Base-by-base conservation (phyloP, 2,113 vertebrate genomes). In the Chelonoidis abingdonii region DNA sequence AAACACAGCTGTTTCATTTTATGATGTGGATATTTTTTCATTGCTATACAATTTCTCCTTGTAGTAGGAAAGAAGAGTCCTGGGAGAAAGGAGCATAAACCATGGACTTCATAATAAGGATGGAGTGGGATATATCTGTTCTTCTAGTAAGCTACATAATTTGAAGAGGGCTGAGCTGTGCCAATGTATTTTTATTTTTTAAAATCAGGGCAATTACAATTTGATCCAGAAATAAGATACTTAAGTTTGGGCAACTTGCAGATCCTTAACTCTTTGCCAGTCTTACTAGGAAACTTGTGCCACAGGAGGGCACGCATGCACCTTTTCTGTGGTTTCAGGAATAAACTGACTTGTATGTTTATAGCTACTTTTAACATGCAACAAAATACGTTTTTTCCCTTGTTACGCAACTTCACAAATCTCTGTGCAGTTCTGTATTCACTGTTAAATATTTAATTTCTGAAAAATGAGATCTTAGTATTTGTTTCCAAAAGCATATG, bases 391-490 rank as follows among this genome's bases (percentile, higher is more conserved):
- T 38, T 22, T 41, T 24, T 17, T 44, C 52, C 31, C 7, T 79
- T 85, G 47, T 85, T 76, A 31, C n/a, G 10, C n/a, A 38, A 72
- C 65, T 72, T 72, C 65, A 22, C 65, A 72, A 22, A 72, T 72
- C 62, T 72, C 19, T 72, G 19, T 54, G 9, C 4, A 22, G 65
- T 22, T 72, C 5, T 72, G n/a, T 19, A 38, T 72, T 69, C 93
- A 80, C 85, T 81, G 38, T 41, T 89, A 21, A 96, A 93, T 27
- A 44, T 31, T 89, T 84, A 3, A 44, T 89, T 92, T 94, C 22
- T 76, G 14, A 44, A 76, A 76, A 4, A 38, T 4, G 72, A 78
- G 62, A 35, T 92, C 27, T 49, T 75, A 11, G 79, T 38, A 14
- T 54, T 52, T 0, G 1, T 47, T 38, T 41, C 11, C 4, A 1